Percentiles rank a stretch among this genome's conserved stretches.
Conservation (phyloP, 2,113 vertebrate species). For the Recurvirostra avosetta region DNA sequence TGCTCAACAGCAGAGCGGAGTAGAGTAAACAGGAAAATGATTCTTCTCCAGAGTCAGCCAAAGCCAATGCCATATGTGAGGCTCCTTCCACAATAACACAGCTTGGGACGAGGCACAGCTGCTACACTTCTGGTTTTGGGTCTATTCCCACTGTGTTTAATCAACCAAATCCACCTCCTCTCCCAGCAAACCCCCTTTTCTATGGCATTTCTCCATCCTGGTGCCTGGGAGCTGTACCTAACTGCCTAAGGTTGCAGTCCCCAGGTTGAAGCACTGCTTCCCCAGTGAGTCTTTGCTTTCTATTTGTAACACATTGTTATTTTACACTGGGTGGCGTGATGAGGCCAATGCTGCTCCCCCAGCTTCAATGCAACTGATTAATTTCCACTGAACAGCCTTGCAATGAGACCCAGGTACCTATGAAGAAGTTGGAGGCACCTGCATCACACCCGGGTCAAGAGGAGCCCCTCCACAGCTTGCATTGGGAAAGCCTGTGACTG, state of each 20-base stretch:
- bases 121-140: neutral
- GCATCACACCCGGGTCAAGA: neutral
- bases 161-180: neutral
- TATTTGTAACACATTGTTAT: accelerated
- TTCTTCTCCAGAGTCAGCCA: neutral
- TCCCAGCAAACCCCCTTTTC: neutral
- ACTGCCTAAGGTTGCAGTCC: neutral
- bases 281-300: neutral
- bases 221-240: neutral
- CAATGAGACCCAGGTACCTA: neutral
- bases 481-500: neutral
- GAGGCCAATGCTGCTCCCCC: neutral
- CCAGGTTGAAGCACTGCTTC: neutral
- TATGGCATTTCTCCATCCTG: neutral
- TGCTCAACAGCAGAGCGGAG: neutral
- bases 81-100: neutral
- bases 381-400: neutral
- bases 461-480: neutral
- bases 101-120: neutral
- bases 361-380: neutral
- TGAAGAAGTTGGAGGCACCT: neutral
- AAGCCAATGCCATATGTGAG: neutral
- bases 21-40: neutral
- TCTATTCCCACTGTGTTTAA: neutral
- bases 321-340: accelerated